These are phyloP conservation scores for Heteropelma amictum DNA, from an alignment of 2,888 invertebrate genomes.

Conservation along the genomic window DNA sequence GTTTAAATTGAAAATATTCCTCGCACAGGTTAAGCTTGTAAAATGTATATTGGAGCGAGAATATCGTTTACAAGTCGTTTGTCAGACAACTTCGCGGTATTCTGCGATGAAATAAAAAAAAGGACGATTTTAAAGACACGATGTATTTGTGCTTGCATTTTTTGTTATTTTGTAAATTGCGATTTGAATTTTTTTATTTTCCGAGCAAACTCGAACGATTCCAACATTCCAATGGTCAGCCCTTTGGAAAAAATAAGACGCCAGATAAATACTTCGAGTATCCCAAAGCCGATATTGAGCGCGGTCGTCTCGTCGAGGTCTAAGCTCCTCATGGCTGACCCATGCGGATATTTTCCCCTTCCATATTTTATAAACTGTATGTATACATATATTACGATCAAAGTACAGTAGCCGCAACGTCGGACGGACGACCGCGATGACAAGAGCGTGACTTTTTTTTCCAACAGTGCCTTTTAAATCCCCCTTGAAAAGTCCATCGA, in stretches of 20 bases:
- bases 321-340: conserved; percentile 77
- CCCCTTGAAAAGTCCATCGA: conserved; percentile 43
- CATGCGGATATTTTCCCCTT: conserved; percentile 76
- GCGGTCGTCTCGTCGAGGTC: conserved; percentile 70
- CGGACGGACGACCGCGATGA: conserved; percentile 30
- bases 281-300: conserved; percentile 76
- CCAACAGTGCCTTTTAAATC: conserved; percentile 58
- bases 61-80: background rate
- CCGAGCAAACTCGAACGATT: background rate
- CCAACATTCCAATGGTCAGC: conserved; percentile 64
- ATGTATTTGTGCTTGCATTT: too few relatives aligned
- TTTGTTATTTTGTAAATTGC: too few relatives aligned
- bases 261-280: conserved; percentile 76
- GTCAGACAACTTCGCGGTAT: conserved; percentile 23
- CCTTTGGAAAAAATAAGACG: conserved; percentile 74
- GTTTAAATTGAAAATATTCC: background rate
- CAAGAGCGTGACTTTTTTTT: conserved; percentile 43
- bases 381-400: conserved; percentile 1
- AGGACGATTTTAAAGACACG: background rate
- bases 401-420: conserved; percentile 5
- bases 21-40: background rate
- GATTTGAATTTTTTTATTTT: background rate
- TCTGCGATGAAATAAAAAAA: background rate
- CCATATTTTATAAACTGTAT: conserved; percentile 44
- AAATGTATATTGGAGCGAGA: background rate